Conservation (phyloP, 2,797 vertebrate species). For the Girardinus metallicus region DNA sequence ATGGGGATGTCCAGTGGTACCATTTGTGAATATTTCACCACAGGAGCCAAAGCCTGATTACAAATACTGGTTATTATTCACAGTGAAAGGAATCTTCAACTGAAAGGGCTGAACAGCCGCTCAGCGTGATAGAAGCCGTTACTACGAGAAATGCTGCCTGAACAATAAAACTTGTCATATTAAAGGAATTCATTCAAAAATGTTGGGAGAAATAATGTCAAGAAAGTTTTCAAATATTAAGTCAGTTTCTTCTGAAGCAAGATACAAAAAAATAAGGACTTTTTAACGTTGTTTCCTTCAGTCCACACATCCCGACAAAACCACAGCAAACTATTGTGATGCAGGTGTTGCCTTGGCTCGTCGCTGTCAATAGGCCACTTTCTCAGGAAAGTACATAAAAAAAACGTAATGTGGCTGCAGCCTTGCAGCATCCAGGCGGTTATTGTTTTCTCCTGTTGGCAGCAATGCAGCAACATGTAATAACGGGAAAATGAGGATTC, state of each 20-base stretch:
- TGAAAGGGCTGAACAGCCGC: not conserved
- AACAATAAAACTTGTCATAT: not conserved
- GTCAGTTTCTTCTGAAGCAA: not conserved
- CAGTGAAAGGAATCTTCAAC: not conserved
- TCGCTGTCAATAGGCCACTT: conserved; percentile 21
- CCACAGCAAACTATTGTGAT: no score
- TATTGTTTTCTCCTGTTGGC: conserved; percentile 25
- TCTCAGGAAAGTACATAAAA: conserved; percentile 19
- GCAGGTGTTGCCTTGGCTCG: not conserved
- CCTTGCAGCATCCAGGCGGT: not conserved
- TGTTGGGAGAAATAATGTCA: not conserved
- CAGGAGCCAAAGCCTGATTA: not conserved
- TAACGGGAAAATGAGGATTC: conserved; percentile 34
- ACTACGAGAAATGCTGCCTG: not conserved
- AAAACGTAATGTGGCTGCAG: not conserved
- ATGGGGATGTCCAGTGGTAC: not conserved
- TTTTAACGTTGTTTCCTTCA: not conserved
- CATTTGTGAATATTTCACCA: not conserved
- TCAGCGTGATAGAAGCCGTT: not conserved
- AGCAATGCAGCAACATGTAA: conserved; percentile 21
- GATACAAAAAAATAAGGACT: not conserved
- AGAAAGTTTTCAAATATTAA: not conserved
- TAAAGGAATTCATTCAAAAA: not conserved
- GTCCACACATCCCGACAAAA: not conserved
- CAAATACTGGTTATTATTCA: not conserved